Conservation (phyloP, 2,888 invertebrate species). For the Polietes domitor region DNA sequence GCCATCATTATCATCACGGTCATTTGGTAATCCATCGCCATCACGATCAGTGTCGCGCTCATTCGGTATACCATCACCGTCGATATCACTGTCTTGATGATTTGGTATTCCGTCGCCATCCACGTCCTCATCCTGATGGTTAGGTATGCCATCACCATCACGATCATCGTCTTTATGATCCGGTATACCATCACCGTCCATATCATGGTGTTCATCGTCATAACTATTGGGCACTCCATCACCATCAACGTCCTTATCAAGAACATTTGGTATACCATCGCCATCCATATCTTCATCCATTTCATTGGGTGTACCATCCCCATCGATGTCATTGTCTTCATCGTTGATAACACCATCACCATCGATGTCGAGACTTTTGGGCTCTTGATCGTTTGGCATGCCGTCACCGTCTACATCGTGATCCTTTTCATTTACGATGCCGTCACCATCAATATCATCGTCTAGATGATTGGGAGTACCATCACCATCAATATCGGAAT, state of each 20-base stretch:
- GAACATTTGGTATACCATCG: slow-evolving; percentile 73
- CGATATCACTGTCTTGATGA: slow-evolving; percentile 72
- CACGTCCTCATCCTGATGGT: slow-evolving; percentile 69
- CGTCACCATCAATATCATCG: slow-evolving; percentile 81
- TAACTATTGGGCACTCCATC: slow-evolving; percentile 76
- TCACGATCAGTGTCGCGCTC: slow-evolving; percentile 76
- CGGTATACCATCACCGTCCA: slow-evolving; percentile 69
- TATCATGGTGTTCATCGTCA: slow-evolving; percentile 70
- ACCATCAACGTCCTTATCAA: slow-evolving; percentile 70
- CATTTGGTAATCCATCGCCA: slow-evolving; percentile 72
- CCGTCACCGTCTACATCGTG: slow-evolving; percentile 78
- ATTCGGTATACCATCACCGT: slow-evolving; percentile 78
- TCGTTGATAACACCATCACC: slow-evolving; percentile 70
- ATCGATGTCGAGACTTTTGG: slow-evolving; percentile 69
- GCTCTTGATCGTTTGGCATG: slow-evolving; percentile 66
- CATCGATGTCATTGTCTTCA: slow-evolving; percentile 70
- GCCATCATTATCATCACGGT: slow-evolving; percentile 74
- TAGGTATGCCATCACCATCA: slow-evolving; percentile 69
- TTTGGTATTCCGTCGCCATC: slow-evolving; percentile 69
- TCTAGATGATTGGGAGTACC: slow-evolving; percentile 80
- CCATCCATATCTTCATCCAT: slow-evolving; percentile 75
- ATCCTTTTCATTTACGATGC: slow-evolving; percentile 78
- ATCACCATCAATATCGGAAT: slow-evolving; percentile 79
- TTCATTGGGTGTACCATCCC: slow-evolving; percentile 72
- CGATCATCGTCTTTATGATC: slow-evolving; percentile 67